Conservation (phyloP, 2,113 vertebrate genomes). For the Forbesichthys papilliferus region DNA sequence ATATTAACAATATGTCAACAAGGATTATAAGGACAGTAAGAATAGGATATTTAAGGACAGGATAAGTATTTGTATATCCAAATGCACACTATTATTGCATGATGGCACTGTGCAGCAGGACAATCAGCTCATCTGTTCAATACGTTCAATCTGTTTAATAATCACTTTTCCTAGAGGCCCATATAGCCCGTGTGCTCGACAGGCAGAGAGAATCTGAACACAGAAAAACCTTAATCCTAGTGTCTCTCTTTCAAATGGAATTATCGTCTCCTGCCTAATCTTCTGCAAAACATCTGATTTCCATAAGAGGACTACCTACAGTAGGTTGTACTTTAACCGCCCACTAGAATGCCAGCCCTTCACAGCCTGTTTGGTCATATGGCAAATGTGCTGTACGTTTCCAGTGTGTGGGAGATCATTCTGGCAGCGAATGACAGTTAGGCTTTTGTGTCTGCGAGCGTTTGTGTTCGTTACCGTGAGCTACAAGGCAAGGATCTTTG, state of each 20-base stretch:
- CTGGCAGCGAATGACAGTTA: constrained; percentile 63
- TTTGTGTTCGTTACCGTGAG: constrained; percentile 56
- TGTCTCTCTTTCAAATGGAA: constrained; percentile 42
- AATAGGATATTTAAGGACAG: no score
- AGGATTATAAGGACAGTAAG: no score
- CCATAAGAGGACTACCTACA: constrained; percentile 58
- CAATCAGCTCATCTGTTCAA: no score
- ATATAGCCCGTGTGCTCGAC: constrained; percentile 17
- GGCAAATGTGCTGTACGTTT: constrained; percentile 59
- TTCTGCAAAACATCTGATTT: constrained; percentile 60
- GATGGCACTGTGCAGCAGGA: no score
- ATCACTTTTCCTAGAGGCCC: constrained; percentile 30
- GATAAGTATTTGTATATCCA: no score
- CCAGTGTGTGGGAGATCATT: constrained; percentile 67
- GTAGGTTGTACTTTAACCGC: constrained; percentile 53
- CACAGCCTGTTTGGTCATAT: constrained; percentile 47
- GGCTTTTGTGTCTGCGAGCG: constrained; percentile 57
- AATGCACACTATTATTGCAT: no score
- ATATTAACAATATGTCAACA: no score
- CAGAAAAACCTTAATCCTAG: constrained; percentile 36
- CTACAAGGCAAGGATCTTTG: constrained; percentile 52
- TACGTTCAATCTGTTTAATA: background rate
- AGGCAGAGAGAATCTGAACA: constrained; percentile 12
- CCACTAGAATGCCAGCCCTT: constrained; percentile 49
- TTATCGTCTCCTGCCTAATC: constrained; percentile 51